Percentiles rank a stretch among this genome's conserved stretches.
phyloP scores from a whole-genome alignment of 2,113 vertebrate species.

The Nibea albiflora region DNA sequence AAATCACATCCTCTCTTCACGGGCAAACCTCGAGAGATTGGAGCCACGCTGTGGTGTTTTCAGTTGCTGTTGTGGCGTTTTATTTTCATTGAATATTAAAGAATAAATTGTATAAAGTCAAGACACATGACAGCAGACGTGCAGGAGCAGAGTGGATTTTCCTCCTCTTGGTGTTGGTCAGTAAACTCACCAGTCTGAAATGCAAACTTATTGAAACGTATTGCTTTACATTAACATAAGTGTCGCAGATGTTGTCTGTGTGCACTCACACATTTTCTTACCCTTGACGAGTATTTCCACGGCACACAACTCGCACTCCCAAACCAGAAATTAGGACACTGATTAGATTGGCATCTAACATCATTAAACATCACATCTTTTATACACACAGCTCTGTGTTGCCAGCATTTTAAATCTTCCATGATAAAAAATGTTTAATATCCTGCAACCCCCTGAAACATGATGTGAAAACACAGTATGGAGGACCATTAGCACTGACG shows the following conservation, averaged over 20 bases:
- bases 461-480: slow-evolving; percentile 33
- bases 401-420: neutral
- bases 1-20: too few relatives aligned
- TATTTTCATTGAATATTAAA: too few relatives aligned
- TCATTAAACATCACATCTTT: slow-evolving; percentile 35
- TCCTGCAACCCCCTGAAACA: slow-evolving; percentile 48
- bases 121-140: too few relatives aligned
- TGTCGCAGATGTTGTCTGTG: too few relatives aligned
- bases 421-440: slow-evolving; percentile 71
- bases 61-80: too few relatives aligned
- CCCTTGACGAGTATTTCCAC: neutral
- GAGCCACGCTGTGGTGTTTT: too few relatives aligned
- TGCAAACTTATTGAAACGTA: neutral
- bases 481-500: slow-evolving; percentile 49
- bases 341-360: neutral
- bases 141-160: too few relatives aligned
- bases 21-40: too few relatives aligned
- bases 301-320: neutral
- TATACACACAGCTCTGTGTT: neutral
- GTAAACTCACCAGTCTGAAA: neutral
- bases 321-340: slow-evolving; percentile 1
- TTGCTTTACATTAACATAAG: neutral
- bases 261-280: neutral
- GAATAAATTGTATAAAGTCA: too few relatives aligned
- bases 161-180: neutral